Base-by-base conservation (phyloP, 2,888 invertebrate species). In the Perithous albicinctus region DNA sequence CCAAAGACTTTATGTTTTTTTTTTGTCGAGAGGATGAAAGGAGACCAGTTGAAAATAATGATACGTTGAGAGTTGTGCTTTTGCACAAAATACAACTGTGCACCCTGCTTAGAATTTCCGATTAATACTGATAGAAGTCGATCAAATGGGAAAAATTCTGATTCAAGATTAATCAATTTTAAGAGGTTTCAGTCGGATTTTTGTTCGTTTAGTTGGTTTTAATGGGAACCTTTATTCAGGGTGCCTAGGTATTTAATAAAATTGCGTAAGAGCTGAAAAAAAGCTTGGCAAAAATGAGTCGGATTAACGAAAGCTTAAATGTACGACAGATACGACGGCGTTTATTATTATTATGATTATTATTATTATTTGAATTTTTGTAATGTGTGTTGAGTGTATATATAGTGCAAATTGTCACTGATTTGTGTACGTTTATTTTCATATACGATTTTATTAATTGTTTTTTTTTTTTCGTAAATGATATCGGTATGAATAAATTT, bases 1-100 rank as follows among this genome's bases (percentile, higher is more conserved):
- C 85, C 84, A 82, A 84, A 85, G 83, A 85, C 59, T 75, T 74
- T 61, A n/a, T n/a, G n/a, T n/a, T 63, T 51, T 63, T 74, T 74
- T 43, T 59, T 59, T 59, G 15, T 18, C 35, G 70, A 43, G 59
- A 29, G 56, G 59, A 72, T n/a, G 32, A 72, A 51, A 26, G 5
- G n/a, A 18, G 61, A 59, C 18, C 38, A 73, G 61, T 66, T 61
- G 59, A 32, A 43, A 46, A 59, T 26, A 15, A 48, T 66, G n/a
- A 66, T 66, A 46, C 59, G 43, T 70, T 29, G 26, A 70, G 26
- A 70, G 69, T 8, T 38, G 54, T 69, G 51, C 54, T 38, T 69
- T 69, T 38, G 35, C 54, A 41, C 54, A 20, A 35, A 1, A 67
- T 0, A 23, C 7, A 59, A 23, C 29, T 29, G 56, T 43, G 7